Conservation (phyloP, 1,140 invertebrate genomes). For the Ceratosolen fusciceps region DNA sequence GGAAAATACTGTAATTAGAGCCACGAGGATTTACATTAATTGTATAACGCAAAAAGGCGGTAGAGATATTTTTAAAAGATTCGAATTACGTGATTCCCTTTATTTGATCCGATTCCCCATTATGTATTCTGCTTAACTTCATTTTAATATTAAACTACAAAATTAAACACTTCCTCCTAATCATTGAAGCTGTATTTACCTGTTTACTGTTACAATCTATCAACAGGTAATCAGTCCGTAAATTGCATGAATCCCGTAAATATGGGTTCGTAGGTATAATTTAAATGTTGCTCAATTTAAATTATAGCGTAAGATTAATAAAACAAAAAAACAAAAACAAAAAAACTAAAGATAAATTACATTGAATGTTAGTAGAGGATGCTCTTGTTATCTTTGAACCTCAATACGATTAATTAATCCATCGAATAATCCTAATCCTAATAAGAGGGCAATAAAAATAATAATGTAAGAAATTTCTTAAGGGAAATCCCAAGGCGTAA, state of each 20-base stretch:
- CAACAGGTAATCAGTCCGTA: background rate
- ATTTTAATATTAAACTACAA: background rate
- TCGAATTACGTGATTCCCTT: background rate
- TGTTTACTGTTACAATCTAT: background rate
- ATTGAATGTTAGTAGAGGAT: no score
- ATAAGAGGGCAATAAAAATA: no score
- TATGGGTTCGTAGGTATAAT: no score
- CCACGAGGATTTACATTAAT: background rate
- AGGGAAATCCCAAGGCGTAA: no score
- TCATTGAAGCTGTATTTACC: background rate
- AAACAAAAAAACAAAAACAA: no score
- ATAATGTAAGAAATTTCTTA: no score
- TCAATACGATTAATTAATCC: no score
- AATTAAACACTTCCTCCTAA: background rate
- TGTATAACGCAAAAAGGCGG: background rate
- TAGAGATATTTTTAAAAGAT: background rate
- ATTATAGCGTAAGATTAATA: no score
- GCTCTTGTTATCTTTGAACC: no score
- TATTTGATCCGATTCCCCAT: background rate
- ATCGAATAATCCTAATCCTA: no score
- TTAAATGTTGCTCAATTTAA: no score
- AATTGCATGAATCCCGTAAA: no score
- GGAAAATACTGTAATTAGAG: slow-evolving; percentile 1
- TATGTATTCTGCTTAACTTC: background rate
- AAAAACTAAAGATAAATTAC: background rate